These are phyloP conservation scores for Acanthosoma haemorrhoidale DNA, from an alignment of 2,888 invertebrate species.

Conservation along the genomic window DNA sequence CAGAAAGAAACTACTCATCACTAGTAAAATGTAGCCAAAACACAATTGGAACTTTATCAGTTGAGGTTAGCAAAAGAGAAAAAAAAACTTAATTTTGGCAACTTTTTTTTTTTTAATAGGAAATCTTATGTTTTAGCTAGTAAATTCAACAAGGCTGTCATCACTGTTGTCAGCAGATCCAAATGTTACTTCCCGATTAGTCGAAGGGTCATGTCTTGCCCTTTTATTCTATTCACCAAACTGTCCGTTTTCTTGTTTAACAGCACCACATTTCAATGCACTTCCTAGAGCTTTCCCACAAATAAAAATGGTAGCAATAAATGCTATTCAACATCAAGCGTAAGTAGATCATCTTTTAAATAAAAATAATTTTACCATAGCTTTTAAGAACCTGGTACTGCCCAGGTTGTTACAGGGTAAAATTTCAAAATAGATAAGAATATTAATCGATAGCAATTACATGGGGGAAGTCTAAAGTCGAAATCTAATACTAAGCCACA, in stretches of 20 bases:
- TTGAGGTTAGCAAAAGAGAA: slow-evolving; percentile 23
- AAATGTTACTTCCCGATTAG: slow-evolving; percentile 41
- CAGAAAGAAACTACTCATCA: slow-evolving; percentile 24
- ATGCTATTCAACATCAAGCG: slow-evolving; percentile 74
- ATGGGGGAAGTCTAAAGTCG: no score
- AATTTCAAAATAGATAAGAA: no score
- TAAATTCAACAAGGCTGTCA: slow-evolving; percentile 42
- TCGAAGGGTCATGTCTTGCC: slow-evolving; percentile 62
- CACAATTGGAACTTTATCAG: slow-evolving; percentile 26
- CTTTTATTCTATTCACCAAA: slow-evolving; percentile 85
- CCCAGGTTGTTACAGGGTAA: no score
- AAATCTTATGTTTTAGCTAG: slow-evolving; percentile 40
- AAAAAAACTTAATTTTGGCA: background rate
- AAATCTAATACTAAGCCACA: no score
- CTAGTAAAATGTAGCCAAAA: slow-evolving; percentile 28
- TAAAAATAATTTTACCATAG: no score
- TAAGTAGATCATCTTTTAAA: slow-evolving; percentile 42
- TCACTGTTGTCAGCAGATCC: slow-evolving; percentile 40
- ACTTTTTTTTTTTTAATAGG: background rate
- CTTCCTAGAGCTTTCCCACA: slow-evolving; percentile 80
- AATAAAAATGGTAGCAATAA: slow-evolving; percentile 81
- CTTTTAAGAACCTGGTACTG: no score
- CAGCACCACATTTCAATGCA: slow-evolving; percentile 87
- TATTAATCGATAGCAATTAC: no score
- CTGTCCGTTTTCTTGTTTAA: slow-evolving; percentile 84